Conservation (phyloP, 2,797 vertebrate genomes). For the Streptopelia turtur region DNA sequence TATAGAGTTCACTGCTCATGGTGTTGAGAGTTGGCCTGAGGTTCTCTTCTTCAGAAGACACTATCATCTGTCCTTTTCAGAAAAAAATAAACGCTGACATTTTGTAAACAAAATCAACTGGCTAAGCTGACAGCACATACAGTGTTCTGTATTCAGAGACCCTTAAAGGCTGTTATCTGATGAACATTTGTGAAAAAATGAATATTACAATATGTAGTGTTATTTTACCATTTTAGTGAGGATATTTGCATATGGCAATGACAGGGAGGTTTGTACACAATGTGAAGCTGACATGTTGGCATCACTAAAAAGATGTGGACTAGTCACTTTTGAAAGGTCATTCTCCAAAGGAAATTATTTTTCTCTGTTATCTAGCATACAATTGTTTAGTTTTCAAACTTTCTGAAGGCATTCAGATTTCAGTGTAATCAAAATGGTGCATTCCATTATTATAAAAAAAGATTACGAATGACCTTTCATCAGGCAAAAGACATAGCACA, state of each 20-base stretch:
- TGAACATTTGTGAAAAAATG: constrained; percentile 56
- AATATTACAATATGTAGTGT: background rate
- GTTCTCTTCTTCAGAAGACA: background rate
- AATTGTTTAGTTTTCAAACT: constrained; percentile 72
- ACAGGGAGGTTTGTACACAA: constrained; percentile 54
- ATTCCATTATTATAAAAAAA: constrained; percentile 65
- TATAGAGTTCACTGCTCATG: constrained; percentile 11
- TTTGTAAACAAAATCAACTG: constrained; percentile 52
- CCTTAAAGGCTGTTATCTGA: constrained; percentile 49
- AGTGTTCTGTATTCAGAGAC: constrained; percentile 23
- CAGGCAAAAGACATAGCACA: constrained; percentile 43
- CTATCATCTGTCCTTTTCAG: constrained; percentile 37
- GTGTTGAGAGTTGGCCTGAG: background rate
- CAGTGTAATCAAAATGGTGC: constrained; percentile 50
- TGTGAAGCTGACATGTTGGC: constrained; percentile 48
- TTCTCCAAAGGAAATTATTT: constrained; percentile 68
- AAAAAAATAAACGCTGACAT: constrained; percentile 39
- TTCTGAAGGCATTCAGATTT: constrained; percentile 68
- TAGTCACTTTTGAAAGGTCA: constrained; percentile 73
- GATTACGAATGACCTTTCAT: constrained; percentile 74
- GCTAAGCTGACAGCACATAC: constrained; percentile 13
- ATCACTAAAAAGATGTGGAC: constrained; percentile 55
- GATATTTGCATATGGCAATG: constrained; percentile 53
- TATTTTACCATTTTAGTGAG: constrained; percentile 21
- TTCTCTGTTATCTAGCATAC: constrained; percentile 53